Evolutionary conservation across 2,888 invertebrate genomes (phyloP).

Genomic region (Meghimatium bilineatum): DNA sequence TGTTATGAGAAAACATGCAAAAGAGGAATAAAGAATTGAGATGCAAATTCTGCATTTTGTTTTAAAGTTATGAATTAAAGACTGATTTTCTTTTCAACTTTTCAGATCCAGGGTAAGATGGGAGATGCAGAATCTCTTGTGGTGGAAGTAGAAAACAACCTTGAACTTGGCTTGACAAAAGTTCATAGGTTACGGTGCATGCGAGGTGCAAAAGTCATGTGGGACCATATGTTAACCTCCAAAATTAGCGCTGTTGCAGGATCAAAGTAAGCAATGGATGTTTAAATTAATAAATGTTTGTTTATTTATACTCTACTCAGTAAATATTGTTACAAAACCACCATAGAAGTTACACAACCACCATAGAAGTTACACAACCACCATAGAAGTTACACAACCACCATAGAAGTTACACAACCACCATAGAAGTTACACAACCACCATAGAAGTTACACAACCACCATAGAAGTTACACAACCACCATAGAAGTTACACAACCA

Average conservation of each 20-base stretch:
- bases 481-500: too few relatives aligned
- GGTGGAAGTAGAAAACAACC: conserved; percentile 74
- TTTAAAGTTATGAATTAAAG: neutral
- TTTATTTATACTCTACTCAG: too few relatives aligned
- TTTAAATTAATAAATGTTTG: neutral
- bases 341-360: too few relatives aligned
- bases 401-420: too few relatives aligned
- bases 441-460: too few relatives aligned
- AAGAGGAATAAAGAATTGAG: too few relatives aligned
- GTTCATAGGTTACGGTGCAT: conserved; percentile 69
- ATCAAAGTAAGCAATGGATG: conserved; percentile 61
- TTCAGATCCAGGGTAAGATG: conserved; percentile 60
- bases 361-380: too few relatives aligned
- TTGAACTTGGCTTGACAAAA: conserved; percentile 62
- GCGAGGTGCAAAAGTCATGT: conserved; percentile 61
- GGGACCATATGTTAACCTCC: conserved; percentile 73
- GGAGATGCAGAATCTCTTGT: conserved; percentile 56
- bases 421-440: too few relatives aligned
- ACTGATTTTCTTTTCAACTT: conserved; percentile 11
- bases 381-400: too few relatives aligned
- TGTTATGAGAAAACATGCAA: too few relatives aligned
- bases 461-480: too few relatives aligned
- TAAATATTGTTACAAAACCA: too few relatives aligned
- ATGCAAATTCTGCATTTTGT: neutral
- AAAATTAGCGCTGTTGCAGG: conserved; percentile 68